phyloP scores from a whole-genome alignment of 30 jellyfish, hydroid and myxozoan species.

The Rhopilema esculentum region DNA sequence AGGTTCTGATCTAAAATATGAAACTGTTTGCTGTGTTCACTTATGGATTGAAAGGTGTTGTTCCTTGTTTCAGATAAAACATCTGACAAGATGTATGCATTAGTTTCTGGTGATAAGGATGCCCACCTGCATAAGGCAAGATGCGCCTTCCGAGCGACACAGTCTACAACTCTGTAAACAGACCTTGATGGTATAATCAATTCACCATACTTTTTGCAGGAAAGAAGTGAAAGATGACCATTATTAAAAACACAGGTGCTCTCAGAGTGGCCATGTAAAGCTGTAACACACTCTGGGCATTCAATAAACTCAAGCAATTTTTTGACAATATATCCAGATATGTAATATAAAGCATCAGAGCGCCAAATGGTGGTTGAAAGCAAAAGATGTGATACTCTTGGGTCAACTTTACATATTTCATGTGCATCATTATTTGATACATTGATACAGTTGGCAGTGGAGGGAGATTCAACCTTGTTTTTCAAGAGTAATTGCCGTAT shows the following conservation, averaged over 20 bases:
- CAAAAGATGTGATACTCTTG: slow-evolving; percentile 7
- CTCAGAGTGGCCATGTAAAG: not conserved
- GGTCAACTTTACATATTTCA: slow-evolving; percentile 26
- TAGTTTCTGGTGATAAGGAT: not conserved
- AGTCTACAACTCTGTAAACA: slow-evolving; percentile 46
- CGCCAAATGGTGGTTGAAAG: slow-evolving; percentile 36
- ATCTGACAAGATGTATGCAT: not conserved
- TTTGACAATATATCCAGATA: slow-evolving; percentile 38
- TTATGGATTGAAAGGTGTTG: slow-evolving; percentile 1
- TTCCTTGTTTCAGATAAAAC: slow-evolving; percentile 8
- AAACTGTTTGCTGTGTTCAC: not conserved
- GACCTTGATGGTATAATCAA: slow-evolving; percentile 57
- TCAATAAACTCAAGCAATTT: slow-evolving; percentile 9
- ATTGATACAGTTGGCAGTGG: slow-evolving; percentile 49
- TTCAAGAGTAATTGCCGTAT: slow-evolving; percentile 29
- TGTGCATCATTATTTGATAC: not conserved
- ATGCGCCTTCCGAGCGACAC: slow-evolving; percentile 9
- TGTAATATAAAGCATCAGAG: slow-evolving; percentile 41
- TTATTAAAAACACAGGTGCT: not conserved
- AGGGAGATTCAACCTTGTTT: slow-evolving; percentile 32
- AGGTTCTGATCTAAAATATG: slow-evolving; percentile 17
- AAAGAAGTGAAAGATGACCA: slow-evolving; percentile 33
- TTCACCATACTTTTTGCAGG: slow-evolving; percentile 42
- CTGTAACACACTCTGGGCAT: slow-evolving; percentile 42
- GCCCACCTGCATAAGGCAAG: slow-evolving; percentile 20